Evolutionary conservation across 2,797 vertebrate species (phyloP).

Genomic region (Philypnodon macrostomus): DNA sequence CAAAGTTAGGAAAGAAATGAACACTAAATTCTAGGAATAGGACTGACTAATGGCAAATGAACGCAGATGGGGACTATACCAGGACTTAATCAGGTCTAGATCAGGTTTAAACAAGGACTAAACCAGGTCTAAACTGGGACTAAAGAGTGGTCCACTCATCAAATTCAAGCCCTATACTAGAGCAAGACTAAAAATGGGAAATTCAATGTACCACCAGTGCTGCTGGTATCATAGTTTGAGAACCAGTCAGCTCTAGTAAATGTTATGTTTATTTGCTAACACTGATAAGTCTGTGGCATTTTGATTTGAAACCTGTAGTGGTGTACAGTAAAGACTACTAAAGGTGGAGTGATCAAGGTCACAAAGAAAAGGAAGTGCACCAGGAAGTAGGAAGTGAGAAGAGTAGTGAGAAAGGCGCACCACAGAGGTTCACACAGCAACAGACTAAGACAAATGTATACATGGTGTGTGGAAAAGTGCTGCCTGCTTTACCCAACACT

Average conservation of each 20-base stretch:
- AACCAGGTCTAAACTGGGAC: too few relatives aligned
- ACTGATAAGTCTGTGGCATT: constrained; percentile 8
- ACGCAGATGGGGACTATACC: too few relatives aligned
- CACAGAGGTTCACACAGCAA: constrained; percentile 51
- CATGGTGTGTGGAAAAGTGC: constrained; percentile 12
- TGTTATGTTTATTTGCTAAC: constrained; percentile 5
- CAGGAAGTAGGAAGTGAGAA: constrained; percentile 54
- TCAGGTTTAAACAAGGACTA: too few relatives aligned
- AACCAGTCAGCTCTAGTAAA: constrained; percentile 10
- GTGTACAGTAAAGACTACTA: constrained; percentile 25
- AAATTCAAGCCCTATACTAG: too few relatives aligned
- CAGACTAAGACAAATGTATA: constrained; percentile 40
- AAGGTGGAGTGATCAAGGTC: constrained; percentile 51
- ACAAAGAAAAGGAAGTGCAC: constrained; percentile 61
- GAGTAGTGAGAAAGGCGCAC: constrained; percentile 39
- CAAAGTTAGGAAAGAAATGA: too few relatives aligned
- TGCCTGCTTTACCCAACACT: neutral
- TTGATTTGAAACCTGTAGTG: constrained; percentile 15
- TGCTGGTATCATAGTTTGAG: too few relatives aligned
- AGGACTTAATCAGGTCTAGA: too few relatives aligned
- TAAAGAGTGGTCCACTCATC: too few relatives aligned
- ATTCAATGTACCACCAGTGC: too few relatives aligned
- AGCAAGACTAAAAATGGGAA: too few relatives aligned
- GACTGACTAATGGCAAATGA: too few relatives aligned
- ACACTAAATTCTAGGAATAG: too few relatives aligned